phyloP scores from a whole-genome alignment of 2,888 invertebrate species.

The Stenodema calcarata region DNA sequence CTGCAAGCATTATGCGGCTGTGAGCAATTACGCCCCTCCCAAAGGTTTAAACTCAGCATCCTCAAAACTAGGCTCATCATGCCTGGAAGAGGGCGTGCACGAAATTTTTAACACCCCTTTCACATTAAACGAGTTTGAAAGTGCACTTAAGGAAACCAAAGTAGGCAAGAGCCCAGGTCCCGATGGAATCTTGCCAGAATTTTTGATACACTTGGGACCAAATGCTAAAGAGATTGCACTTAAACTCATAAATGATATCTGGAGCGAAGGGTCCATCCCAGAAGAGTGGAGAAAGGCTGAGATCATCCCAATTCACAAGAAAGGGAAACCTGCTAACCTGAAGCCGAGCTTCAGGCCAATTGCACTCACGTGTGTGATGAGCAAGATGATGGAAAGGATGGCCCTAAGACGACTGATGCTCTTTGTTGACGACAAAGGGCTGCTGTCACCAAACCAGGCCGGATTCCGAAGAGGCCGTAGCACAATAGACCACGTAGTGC shows the following conservation, averaged over 20 bases:
- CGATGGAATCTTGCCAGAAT: too few relatives aligned
- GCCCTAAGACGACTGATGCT: not conserved
- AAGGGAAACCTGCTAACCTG: not conserved
- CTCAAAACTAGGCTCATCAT: not conserved
- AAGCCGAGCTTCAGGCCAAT: not conserved
- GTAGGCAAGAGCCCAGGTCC: not conserved
- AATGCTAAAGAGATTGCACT: not conserved
- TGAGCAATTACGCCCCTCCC: not conserved
- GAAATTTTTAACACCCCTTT: constrained; percentile 9
- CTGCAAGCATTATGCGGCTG: constrained; percentile 7
- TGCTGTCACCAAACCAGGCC: constrained; percentile 23
- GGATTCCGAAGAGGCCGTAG: constrained; percentile 1
- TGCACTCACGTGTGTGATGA: too few relatives aligned
- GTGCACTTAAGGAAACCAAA: not conserved
- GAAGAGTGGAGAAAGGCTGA: constrained; percentile 18
- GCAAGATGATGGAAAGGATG: not conserved
- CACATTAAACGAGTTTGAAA: constrained; percentile 1
- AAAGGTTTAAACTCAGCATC: not conserved
- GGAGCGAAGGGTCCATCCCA: not conserved
- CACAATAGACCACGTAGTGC: constrained; percentile 20
- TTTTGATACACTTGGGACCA: constrained; percentile 3
- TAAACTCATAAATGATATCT: not conserved
- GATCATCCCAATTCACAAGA: not conserved
- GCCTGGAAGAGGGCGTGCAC: not conserved
- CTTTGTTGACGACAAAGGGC: not conserved